Percentiles rank a stretch among this genome's conserved stretches.
phyloP scores from a whole-genome alignment of 30 jellyfish, hydroid and myxozoan species.

The Aurelia sp. region DNA sequence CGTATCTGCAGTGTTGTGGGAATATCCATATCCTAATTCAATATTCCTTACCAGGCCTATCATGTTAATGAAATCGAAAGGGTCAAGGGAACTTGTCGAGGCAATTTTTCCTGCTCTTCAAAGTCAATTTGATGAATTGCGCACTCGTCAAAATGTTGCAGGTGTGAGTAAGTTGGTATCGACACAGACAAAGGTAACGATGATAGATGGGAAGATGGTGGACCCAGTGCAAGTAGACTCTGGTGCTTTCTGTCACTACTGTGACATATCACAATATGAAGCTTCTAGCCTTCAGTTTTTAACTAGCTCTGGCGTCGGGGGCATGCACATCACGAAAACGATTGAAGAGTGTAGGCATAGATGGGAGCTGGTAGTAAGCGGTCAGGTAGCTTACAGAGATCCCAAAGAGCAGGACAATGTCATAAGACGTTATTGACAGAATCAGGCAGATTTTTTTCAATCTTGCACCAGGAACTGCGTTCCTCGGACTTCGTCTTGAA shows the following conservation, averaged over 20 bases:
- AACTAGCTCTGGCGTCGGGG: not conserved
- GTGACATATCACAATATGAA: not conserved
- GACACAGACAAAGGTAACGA: not conserved
- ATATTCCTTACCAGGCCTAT: not conserved
- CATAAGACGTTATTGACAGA: not conserved
- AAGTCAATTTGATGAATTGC: not conserved
- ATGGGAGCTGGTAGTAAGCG: not conserved
- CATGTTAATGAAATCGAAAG: not conserved
- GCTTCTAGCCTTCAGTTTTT: not conserved
- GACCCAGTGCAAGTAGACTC: not conserved
- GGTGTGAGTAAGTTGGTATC: not conserved
- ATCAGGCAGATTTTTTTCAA: not conserved
- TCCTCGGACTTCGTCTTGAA: no score
- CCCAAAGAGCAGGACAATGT: constrained; percentile 1
- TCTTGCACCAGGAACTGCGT: not conserved
- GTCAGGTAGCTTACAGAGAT: not conserved
- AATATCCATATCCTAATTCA: not conserved
- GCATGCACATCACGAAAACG: not conserved
- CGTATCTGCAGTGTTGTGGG: not conserved
- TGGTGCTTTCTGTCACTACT: not conserved
- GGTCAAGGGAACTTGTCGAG: not conserved
- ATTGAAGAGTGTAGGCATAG: no score
- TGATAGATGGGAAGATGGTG: not conserved
- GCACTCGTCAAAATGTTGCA: not conserved
- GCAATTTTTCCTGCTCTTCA: not conserved